Percentiles rank a stretch among this genome's conserved stretches.
phyloP scores from a whole-genome alignment of 2,888 invertebrate genomes.

The Mimumesa dahlbomi region DNA sequence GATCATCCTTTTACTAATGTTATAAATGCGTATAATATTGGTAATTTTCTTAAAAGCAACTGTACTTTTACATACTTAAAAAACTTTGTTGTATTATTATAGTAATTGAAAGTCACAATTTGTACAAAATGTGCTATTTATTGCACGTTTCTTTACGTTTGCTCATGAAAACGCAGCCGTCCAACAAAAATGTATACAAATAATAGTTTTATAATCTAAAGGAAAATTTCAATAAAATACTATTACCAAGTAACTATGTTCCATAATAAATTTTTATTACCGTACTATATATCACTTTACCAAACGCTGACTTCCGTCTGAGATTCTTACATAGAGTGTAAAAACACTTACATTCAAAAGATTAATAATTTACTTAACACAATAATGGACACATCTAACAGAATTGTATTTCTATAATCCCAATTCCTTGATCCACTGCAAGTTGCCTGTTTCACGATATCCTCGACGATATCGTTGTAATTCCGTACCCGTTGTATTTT shows the following conservation, averaged over 20 bases:
- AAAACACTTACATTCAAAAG: constrained; percentile 9
- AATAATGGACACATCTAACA: constrained; percentile 13
- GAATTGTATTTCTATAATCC: neutral
- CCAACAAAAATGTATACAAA: constrained; percentile 35
- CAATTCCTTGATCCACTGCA: constrained; percentile 29
- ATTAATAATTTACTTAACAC: constrained; percentile 13
- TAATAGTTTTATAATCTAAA: constrained; percentile 40
- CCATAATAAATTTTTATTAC: constrained; percentile 30
- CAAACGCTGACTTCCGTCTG: neutral
- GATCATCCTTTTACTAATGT: neutral
- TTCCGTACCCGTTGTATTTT: constrained; percentile 30
- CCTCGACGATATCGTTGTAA: constrained; percentile 62
- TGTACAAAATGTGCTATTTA: constrained; percentile 34
- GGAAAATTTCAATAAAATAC: constrained; percentile 30
- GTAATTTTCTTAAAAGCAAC: no score
- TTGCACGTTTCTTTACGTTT: constrained; percentile 22
- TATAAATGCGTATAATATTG: neutral
- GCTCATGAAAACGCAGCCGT: constrained; percentile 13
- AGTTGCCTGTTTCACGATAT: constrained; percentile 32
- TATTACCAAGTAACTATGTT: constrained; percentile 13
- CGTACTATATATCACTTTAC: constrained; percentile 10
- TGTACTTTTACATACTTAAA: no score
- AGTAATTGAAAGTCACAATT: neutral
- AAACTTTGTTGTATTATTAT: no score
- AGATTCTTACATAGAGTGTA: constrained; percentile 21